These are phyloP conservation scores for Champsocephalus gunnari DNA, from an alignment of 2,797 vertebrate species.

Conservation along the genomic window DNA sequence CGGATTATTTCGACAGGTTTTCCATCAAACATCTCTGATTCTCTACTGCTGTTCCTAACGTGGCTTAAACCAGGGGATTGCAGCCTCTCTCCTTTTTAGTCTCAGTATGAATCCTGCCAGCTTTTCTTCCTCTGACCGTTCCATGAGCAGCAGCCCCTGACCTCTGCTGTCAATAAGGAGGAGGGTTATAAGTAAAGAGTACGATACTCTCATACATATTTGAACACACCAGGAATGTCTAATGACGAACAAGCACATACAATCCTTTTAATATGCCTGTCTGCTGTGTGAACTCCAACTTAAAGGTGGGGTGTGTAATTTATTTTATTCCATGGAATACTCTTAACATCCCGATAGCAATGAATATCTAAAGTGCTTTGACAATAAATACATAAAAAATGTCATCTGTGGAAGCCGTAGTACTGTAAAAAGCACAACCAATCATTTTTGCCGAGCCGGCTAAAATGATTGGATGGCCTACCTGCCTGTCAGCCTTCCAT, in stretches of 20 bases:
- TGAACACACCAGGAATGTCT: constrained; percentile 5
- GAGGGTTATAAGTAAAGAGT: constrained; percentile 40
- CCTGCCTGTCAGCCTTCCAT: no score
- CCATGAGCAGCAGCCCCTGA: constrained; percentile 50
- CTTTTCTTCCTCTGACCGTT: constrained; percentile 27
- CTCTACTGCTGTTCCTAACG: constrained; percentile 9
- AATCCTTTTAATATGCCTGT: background rate
- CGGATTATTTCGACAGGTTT: constrained; percentile 28
- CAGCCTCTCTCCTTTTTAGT: constrained; percentile 19
- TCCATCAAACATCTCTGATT: constrained; percentile 32
- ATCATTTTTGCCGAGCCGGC: no score
- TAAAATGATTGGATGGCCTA: no score
- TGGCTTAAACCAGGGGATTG: constrained; percentile 26
- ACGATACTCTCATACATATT: constrained; percentile 26
- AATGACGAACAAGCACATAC: constrained; percentile 14
- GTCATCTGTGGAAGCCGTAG: no score
- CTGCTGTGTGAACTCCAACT: background rate
- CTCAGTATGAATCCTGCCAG: constrained; percentile 27
- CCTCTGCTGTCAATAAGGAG: constrained; percentile 52
- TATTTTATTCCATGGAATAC: no score
- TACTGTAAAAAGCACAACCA: no score
- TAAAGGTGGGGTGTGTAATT: no score
- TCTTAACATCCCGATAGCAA: no score
- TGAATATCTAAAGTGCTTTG: no score
- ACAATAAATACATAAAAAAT: no score